Evolutionary conservation across 2,113 vertebrate genomes (phyloP), one percentile per base, ranked within the genome.

Genomic region (Anser brachyrhynchus): DNA sequence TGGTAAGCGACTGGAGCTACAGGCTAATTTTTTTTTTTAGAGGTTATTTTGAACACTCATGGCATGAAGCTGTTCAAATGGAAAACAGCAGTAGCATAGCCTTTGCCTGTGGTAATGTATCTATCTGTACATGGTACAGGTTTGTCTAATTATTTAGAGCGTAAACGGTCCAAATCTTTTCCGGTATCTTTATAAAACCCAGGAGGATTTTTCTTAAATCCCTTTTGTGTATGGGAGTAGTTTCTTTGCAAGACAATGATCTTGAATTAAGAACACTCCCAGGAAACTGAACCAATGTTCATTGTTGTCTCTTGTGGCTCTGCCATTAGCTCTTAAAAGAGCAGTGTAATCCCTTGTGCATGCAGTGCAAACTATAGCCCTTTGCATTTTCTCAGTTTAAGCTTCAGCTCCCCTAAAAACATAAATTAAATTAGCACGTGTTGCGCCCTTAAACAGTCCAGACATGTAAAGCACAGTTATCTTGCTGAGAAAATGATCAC

Each of bases 401-500:
- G n/a, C 62, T 81, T 66, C 41, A 55, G 43, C 26, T 87, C 76
- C 72, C 81, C 59, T 85, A 78, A 93, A 87, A 85, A 71, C 28
- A 31, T 90, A 93, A 96, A 96, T 90, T 91, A 95, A 87, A 87
- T 95, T 75, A 97, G 76, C 88, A 82, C 84, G 26, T 85, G 54
- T 92, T 84, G 37, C 2, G 7, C 71, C 72, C 85, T 92, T 96
- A 90, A 96, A 93, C 43, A 93, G 80, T 74, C 43, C 39, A 72
- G 92, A 67, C 84, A 49, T 90, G 55, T 90, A 96, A 95, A 93
- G 65, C 87, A 39, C 92, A 93, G 87, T 97, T 95, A 85, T 92
- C 91, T 95, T 90, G 88, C 94, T 89, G 84, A 84, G 82, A 95
- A 97, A 94, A 84, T 92, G 73, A 93, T 97, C 83, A 81, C 8